A percentile compares a stretch with the other conserved stretches of the same genome.
These are phyloP conservation scores for Riparia riparia DNA, from an alignment of 2,113 vertebrate species.

Conservation along the genomic window DNA sequence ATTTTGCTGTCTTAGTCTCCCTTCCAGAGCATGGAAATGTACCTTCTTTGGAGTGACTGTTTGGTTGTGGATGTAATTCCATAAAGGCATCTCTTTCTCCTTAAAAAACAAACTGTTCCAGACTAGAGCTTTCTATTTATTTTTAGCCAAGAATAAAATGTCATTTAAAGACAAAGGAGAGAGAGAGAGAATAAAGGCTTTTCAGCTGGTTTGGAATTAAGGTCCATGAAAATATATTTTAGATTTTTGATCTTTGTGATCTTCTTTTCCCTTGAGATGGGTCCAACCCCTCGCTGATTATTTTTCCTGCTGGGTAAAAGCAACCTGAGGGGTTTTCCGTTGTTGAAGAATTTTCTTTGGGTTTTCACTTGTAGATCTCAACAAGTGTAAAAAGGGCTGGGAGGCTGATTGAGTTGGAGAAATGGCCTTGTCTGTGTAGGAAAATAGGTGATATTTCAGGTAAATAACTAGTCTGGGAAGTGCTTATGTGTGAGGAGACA, in stretches of 20 bases:
- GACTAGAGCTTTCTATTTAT: neutral
- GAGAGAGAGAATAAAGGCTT: neutral
- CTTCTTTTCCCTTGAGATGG: neutral
- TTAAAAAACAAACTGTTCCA: neutral
- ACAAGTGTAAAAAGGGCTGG: neutral
- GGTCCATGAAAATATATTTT: neutral
- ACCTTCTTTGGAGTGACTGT: neutral
- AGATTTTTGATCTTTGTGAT: neutral
- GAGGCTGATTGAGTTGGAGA: neutral
- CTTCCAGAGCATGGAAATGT: neutral
- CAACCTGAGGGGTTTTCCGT: neutral
- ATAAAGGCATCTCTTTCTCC: neutral
- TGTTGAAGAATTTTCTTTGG: neutral
- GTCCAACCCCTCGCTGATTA: rapidly evolving
- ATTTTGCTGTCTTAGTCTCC: neutral
- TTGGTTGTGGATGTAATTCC: neutral
- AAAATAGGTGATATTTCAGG: neutral
- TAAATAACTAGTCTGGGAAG: neutral
- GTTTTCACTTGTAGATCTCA: neutral
- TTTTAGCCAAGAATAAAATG: neutral
- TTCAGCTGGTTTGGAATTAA: neutral
- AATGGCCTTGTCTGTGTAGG: neutral
- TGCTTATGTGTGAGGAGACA: neutral
- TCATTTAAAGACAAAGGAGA: neutral
- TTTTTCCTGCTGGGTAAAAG: neutral